Base-by-base conservation (phyloP, 30 jellyfish, hydroid and myxozoan species). In the Mastigias papua region DNA sequence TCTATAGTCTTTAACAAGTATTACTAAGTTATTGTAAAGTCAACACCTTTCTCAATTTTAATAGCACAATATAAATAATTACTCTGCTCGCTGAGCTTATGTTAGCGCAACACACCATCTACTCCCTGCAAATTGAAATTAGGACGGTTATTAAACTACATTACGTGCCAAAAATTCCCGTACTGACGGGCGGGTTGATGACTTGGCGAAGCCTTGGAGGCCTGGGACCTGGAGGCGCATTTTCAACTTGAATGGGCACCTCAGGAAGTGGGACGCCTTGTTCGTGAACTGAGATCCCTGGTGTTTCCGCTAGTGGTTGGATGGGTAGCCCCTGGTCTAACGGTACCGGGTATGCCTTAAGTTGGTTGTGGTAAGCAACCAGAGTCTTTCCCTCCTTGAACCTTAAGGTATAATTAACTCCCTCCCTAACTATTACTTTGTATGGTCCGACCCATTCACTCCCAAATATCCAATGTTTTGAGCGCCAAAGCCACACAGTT, bases 381-480 rank as follows among this genome's bases (percentile, higher is more conserved):
- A 60, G 29, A 5, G 33, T 27, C 17, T 60, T 60, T 60, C 72
- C 72, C 32, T 3, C 32, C 21, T 7, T 2, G 32, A 20, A 60
- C 21, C 4, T 20, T 27, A 60, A 21, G 8, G 8, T 60, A 17
- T 60, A 60, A 7, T 17, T 60, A 60, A 60, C 72, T 7, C 72
- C 72, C 7, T 21, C 17, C 8, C 17, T 7, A 60, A 17, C 72
- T 21, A 60, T 6, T 21, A 17, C 72, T 20, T 60, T 60, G 21
- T 60, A 60, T 7, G 72, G 72, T 9, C 72, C 72, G 17, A 17
- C 21, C 21, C 72, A 60, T 20, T 17, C 21, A 3, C 54, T 37
- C 72, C 72, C 72, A 60, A 60, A 60, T 17, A 2, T 60, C 72
- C 72, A 60, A 7, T 60, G 29, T 60, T 60, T 60, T 60, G 72